A percentile compares a stretch with the other conserved stretches of the same genome.
Evolutionary conservation across 2,888 invertebrate genomes (phyloP).

Genomic region (Archips xylosteana): DNA sequence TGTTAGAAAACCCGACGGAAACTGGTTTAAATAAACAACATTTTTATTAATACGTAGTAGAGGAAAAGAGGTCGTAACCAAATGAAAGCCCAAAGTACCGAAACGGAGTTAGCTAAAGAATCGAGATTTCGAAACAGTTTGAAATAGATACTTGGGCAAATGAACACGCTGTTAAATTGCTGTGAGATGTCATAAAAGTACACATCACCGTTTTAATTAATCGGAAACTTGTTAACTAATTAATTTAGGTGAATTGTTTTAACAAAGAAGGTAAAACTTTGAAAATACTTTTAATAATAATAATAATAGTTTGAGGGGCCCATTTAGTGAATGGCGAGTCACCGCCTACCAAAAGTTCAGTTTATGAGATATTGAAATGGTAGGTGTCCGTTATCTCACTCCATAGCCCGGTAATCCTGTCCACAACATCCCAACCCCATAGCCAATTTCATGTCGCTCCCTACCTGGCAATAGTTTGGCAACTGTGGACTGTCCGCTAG

Average conservation of each 20-base stretch:
- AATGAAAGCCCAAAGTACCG: constrained; percentile 32
- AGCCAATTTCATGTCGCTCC: too few species aligned
- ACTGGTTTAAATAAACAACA: constrained; percentile 24
- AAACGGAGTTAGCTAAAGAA: background rate
- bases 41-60: constrained; percentile 28
- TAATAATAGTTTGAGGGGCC: too few species aligned
- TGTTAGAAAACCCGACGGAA: constrained; percentile 14
- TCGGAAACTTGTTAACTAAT: background rate
- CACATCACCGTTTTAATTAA: background rate
- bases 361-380: too few species aligned
- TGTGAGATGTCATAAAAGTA: background rate
- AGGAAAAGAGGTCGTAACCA: constrained; percentile 37
- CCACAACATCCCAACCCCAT: too few species aligned
- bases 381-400: too few species aligned
- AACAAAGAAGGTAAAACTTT: too few species aligned
- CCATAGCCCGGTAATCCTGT: too few species aligned
- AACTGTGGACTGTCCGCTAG: too few species aligned
- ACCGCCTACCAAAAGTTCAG: too few species aligned
- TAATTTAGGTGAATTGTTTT: background rate
- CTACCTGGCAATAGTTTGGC: too few species aligned
- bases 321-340: too few species aligned
- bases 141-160: constrained; percentile 13
- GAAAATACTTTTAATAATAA: too few species aligned
- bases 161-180: constrained; percentile 7
- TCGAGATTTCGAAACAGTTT: constrained; percentile 25